Base-by-base conservation (phyloP, 1,140 invertebrate genomes). In the Tetragonula clypearis region DNA sequence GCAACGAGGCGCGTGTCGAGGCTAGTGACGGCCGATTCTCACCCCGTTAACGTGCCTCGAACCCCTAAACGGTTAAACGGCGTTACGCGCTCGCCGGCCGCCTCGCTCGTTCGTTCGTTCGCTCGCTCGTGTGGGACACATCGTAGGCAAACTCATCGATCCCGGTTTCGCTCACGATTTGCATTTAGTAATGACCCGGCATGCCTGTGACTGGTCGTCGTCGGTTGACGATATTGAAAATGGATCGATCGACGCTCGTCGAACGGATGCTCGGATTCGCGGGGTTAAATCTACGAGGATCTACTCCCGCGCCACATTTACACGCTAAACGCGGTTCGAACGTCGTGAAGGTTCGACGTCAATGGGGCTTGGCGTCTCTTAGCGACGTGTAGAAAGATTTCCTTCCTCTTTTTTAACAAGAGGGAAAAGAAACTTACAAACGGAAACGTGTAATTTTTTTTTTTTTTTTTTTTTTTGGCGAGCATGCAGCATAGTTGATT, bases 131-230 rank as follows among this genome's bases (percentile, higher is more conserved):
- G 85, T 90, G 88, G 86, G 41, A 49, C 73, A 92, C 90, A 85
- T 60, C 86, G 74, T 89, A 8, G 41, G 86, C 83, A 90, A 92
- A 90, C 87, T 89, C 89, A 93, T 92, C 88, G 92, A 92, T 93
- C 90, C 82, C 66, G 69, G 35, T 85, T 86, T 86, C 90, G 82
- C 83, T 78, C 35, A 81, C 88, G 86, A 93, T 93, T 93, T 93
- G 93, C 93, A 93, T 93, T 93, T 90, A 78, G 90, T 93, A 93
- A 93, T 93, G 93, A 93, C 88, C 87, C 86, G 69, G 68, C 71
- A 78, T 74, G 84, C 71, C 86, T 23, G 26, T 82, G 71, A 81
- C 69, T 82, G 74, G 53, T 87, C 60, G 85, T 86, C 72, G 82
- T 30, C 77, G 80, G 58, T 49, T 75, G 82, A 87, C 80, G 82